Evolutionary conservation across 2,113 vertebrate genomes (phyloP), one percentile per base, ranked within the genome.

Genomic region (Puffinus mauretanicus): DNA sequence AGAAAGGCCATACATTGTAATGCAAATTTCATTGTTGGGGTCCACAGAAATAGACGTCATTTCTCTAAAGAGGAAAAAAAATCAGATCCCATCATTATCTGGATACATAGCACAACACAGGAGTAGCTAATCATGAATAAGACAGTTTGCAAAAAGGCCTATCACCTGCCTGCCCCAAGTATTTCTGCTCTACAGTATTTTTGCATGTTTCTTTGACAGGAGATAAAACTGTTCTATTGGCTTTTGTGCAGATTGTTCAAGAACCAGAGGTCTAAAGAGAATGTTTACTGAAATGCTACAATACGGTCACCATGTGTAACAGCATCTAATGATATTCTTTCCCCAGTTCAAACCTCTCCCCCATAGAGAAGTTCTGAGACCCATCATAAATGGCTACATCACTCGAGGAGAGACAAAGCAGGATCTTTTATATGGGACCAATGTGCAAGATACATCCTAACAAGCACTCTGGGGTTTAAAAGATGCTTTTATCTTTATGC

Each of bases 1-100:
- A 80, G 78, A 91, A 94, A 86, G 73, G 66, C 78, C 86, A 26
- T n/a, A 51, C 44, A 80, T 93, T 95, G 54, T 94, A 88, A 95
- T 92, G 81, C 42, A 95, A 66, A 94, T 93, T 69, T 90, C 91
- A 85, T 72, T 64, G 78, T 91, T 82, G 66, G 62, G 70, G 82
- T 65, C 36, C 81, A 85, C 70, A 84, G 89, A 71, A 75, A 71
- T 32, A 71, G 47, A 70, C 6, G 11, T 54, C 42, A 36, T 94
- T 91, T 86, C 47, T 86, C 25, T 57, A 36, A 90, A 82, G 52
- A 51, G 46, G 61, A 64, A 75, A 60, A 8, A 7, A 38, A n/a
- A 65, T 4, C 30, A 27, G 10, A 87, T 87, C 57, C 25, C 57
- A 36, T 60, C 52, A 18, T 96, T 84, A 65, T 76, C 57, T 49